Conservation (phyloP, 2,113 vertebrate species). For the Psilopsiagon aymara region DNA sequence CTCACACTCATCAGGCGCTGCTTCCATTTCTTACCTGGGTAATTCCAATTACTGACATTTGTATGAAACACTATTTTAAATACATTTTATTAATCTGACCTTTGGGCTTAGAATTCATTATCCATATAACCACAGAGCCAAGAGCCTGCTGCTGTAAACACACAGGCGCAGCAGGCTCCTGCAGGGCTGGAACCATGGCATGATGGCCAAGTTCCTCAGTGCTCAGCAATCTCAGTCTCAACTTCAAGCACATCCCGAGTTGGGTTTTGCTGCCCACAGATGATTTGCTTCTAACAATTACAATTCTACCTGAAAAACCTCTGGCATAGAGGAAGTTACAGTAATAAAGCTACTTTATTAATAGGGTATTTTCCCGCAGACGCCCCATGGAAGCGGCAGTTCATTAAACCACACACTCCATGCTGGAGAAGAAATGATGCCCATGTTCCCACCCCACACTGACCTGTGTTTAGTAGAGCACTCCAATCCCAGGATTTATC, state of each 20-base stretch:
- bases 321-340: not conserved
- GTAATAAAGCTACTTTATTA: not conserved
- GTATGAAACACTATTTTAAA: not conserved
- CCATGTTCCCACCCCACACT: not conserved
- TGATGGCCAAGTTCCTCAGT: fast-evolving
- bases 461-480: not conserved
- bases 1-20: not conserved
- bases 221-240: not conserved
- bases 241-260: fast-evolving
- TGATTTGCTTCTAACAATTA: not conserved
- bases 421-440: not conserved
- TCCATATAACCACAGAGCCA: not conserved
- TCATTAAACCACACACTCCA: fast-evolving
- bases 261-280: not conserved
- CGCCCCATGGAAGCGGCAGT: fast-evolving
- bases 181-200: fast-evolving
- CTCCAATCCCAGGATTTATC: not conserved
- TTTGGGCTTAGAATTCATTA: not conserved
- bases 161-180: not conserved
- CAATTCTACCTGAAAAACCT: not conserved
- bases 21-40: not conserved
- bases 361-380: not conserved
- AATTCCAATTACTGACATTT: not conserved
- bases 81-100: not conserved
- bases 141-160: not conserved